Base-by-base conservation (phyloP, 2,888 invertebrate genomes). In the Amiota mariae region DNA sequence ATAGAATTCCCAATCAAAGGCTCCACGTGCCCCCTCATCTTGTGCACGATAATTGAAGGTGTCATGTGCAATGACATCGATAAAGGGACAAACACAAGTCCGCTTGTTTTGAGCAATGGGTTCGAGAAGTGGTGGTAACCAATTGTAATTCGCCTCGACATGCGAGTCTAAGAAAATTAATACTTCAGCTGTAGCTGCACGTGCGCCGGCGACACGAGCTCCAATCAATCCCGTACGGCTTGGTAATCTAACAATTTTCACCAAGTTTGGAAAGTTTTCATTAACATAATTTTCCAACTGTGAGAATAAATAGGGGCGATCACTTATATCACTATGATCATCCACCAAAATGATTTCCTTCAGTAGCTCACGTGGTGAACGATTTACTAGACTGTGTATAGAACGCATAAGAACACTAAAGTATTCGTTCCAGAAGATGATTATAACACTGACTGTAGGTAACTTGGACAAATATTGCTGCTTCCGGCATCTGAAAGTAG, bases 1-100 rank as follows among this genome's bases (percentile, higher is more conserved):
- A 90, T 94, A 98, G 87, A 99, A 93, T 88, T 98, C 96, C 99
- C 99, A 99, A 89, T 99, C 98, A 90, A 99, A 99, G 12, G 97
- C 97, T 0, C 98, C 96, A 4, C 96, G 91, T 0, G 97, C 97
- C 1, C 98, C 98, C 88, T 97, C 96, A 90, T 98, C 98, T 90
- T 98, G 98, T 0, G 98, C 95, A 70, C 96, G 92, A 89, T 98
- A 98, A 84, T 96, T 95, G 89, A 98, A 98, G 51, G 95, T 97
- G 84, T 96, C 97, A 89, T 93, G 91, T 0, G 97, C 97, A 71
- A 99, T 93, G n/a, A 98, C 98, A 91, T 99, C 98, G 76, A 99
- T 98, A 88, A 97, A 98, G 0, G 98, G 98, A 88, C 98, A 99
- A 12, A 98, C 96, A 73, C 95, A 97, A 2, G 96, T 96, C 82